Evolutionary conservation across 2,888 invertebrate genomes (phyloP), one percentile per base, ranked within the genome.

Genomic region (Disparrhopalites patrizii): DNA sequence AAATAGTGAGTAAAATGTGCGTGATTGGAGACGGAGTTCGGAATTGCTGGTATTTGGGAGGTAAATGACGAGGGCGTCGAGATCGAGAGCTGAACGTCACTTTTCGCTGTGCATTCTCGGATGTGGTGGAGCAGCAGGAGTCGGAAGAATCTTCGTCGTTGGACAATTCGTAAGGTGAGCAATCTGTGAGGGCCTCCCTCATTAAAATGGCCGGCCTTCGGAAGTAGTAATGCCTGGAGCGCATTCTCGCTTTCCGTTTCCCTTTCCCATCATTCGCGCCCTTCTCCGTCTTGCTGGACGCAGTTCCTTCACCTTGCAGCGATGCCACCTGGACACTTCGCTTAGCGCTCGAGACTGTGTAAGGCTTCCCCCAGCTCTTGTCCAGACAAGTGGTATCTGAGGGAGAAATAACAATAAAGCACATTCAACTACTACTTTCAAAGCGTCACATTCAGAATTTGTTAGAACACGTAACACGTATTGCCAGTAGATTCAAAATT

Each of bases 361-460:
- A n/a, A n/a, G n/a, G n/a, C n/a, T n/a, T n/a, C 20, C 33, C 54
- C 18, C 5, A 2, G 23, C 28, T 23, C n/a, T 33, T 30, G 3
- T 28, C 20, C n/a, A 36, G 8, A 23, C 10, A 47, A 47, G 8
- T 20, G 13, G 18, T 20, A 7, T 3, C 23, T 5, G 2, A 31
- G 33, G 7, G 55, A 33, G 28, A 55, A 28, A 15, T 1, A 1
- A 4, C 20, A 2, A 31, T 55, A 18, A 7, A 10, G 31, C n/a
- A 13, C 33, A 33, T 28, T 30, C 1, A 61, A 8, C 25, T 31
- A 31, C 18, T 56, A 54, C 20, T 84, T 84, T n/a, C n/a, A n/a
- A n/a, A n/a, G n/a, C n/a, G n/a, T n/a, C n/a, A n/a, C n/a, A n/a
- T n/a, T n/a, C n/a, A n/a, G n/a, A n/a, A n/a, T n/a, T n/a, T n/a